These are phyloP conservation scores for Aurelia sp. DNA, from an alignment of 30 jellyfish, hydroid and myxozoan genomes.

Conservation along the genomic window DNA sequence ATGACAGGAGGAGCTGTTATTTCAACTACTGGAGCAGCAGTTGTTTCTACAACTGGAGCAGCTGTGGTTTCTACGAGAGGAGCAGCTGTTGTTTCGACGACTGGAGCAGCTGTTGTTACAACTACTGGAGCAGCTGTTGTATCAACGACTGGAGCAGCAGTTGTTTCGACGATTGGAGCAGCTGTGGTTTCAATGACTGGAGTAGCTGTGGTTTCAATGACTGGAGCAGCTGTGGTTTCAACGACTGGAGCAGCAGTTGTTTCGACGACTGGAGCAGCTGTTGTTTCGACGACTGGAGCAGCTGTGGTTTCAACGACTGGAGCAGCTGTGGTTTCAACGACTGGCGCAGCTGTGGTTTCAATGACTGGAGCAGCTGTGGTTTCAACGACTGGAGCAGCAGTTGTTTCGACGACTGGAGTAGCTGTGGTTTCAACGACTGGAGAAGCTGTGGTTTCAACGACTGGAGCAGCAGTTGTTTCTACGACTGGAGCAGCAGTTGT, in stretches of 20 bases:
- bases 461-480: conserved; percentile 39
- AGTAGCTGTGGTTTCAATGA: conserved; percentile 13
- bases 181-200: conserved; percentile 6
- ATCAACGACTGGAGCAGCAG: conserved; percentile 34
- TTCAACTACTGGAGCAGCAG: conserved; percentile 50
- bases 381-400: conserved; percentile 33
- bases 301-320: conserved; percentile 47
- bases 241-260: conserved; percentile 49
- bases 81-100: conserved; percentile 17
- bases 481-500: conserved; percentile 48
- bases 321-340: conserved; percentile 35
- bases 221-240: conserved; percentile 49
- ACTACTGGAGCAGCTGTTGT: conserved; percentile 33
- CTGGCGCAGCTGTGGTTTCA: conserved; percentile 25
- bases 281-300: conserved; percentile 26
- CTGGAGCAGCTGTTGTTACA: conserved; percentile 23
- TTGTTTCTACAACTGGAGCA: conserved; percentile 27
- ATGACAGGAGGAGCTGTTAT: conserved; percentile 38
- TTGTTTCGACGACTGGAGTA: conserved; percentile 22
- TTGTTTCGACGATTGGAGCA: conserved; percentile 29
- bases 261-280: conserved; percentile 46
- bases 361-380: conserved; percentile 39
- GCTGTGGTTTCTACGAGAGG: conserved; percentile 4
- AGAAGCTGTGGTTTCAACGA: background rate
- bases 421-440: conserved; percentile 31